phyloP scores from a whole-genome alignment of 2,113 vertebrate species.

The Calcarius ornatus region DNA sequence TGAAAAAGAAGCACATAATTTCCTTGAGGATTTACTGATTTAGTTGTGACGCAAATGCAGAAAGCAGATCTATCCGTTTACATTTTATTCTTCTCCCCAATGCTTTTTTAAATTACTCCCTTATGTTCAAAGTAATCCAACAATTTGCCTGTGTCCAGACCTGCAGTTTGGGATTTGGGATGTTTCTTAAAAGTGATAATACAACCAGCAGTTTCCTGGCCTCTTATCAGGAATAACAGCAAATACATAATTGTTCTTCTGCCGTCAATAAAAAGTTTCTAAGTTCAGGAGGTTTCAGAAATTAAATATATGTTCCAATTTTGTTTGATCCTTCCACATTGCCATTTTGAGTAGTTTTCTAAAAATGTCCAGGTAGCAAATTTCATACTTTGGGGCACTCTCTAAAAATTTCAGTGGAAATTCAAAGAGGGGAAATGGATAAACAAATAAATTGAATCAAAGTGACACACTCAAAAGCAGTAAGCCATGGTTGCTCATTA shows the following conservation, averaged over 20 bases:
- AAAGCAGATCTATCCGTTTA: neutral
- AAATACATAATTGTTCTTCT: neutral
- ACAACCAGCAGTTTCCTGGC: neutral
- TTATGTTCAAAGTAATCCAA: neutral
- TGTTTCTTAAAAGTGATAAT: neutral
- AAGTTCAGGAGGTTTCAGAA: neutral
- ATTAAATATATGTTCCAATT: neutral
- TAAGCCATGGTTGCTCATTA: neutral
- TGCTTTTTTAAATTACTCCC: neutral
- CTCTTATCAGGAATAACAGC: neutral
- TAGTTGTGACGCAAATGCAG: neutral
- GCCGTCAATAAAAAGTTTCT: neutral
- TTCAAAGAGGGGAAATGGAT: neutral
- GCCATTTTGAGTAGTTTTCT: neutral
- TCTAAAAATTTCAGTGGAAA: neutral
- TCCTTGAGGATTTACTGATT: neutral
- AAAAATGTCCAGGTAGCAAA: neutral
- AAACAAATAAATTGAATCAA: neutral
- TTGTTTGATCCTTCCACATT: neutral
- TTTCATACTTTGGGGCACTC: neutral
- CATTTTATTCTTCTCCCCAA: neutral
- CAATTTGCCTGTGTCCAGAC: neutral
- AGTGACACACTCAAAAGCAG: neutral
- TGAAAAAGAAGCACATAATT: slow-evolving; percentile 45
- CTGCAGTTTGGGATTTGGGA: neutral